These are phyloP conservation scores for Drosophila neoperkinsi DNA, from an alignment of 2,888 invertebrate species.

Conservation along the genomic window DNA sequence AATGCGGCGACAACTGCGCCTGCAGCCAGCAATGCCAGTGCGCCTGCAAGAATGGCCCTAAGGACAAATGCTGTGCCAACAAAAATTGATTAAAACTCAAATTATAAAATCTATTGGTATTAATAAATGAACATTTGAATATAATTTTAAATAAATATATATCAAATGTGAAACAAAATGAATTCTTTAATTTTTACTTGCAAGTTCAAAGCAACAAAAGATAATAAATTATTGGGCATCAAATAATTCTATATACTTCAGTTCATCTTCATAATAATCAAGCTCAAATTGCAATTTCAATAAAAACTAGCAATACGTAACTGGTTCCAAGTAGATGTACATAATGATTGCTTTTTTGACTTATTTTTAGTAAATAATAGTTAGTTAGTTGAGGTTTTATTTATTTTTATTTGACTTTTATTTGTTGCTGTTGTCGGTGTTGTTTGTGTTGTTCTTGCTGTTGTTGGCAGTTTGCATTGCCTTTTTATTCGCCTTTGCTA, in stretches of 20 bases:
- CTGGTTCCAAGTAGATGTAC: too few relatives aligned
- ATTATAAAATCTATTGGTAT: background rate
- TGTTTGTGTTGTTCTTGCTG: conserved; percentile 27
- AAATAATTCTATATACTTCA: background rate
- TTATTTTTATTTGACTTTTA: conserved; percentile 44
- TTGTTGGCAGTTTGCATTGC: conserved; percentile 38
- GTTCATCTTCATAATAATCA: background rate
- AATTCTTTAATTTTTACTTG: background rate
- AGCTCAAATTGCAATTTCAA: background rate
- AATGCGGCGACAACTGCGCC: conserved; percentile 75
- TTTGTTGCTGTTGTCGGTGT: conserved; percentile 16
- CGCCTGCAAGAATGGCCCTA: conserved; percentile 74
- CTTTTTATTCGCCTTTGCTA: conserved; percentile 17
- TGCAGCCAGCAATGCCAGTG: conserved; percentile 75
- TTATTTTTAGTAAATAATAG: conserved; percentile 80
- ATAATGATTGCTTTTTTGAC: too few relatives aligned
- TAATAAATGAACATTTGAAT: background rate
- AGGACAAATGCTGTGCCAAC: conserved; percentile 71
- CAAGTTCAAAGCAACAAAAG: background rate
- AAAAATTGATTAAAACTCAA: conserved; percentile 44
- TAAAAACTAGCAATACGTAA: too few relatives aligned
- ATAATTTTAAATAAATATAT: background rate
- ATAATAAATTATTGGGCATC: background rate
- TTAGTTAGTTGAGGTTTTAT: conserved; percentile 74
- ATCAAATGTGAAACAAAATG: background rate